A percentile compares a stretch with the other conserved stretches of the same genome.
Evolutionary conservation across 2,113 vertebrate genomes (phyloP).

Genomic region (Solenodon paradoxus): DNA sequence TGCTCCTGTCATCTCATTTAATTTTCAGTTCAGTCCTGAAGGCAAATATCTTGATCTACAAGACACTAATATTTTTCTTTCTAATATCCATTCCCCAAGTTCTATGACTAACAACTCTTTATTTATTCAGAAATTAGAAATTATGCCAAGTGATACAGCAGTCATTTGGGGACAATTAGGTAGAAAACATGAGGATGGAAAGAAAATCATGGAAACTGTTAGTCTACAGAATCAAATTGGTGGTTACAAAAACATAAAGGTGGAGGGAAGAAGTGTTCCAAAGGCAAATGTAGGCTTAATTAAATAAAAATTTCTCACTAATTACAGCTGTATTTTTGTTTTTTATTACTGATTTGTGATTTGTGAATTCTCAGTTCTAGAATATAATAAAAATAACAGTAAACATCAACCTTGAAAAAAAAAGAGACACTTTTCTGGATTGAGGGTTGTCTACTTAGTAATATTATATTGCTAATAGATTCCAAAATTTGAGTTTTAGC

Average conservation of each 20-base stretch:
- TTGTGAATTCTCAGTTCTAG: neutral
- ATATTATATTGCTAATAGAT: neutral
- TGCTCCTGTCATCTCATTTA: neutral
- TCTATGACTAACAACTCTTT: too few relatives aligned
- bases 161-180: neutral
- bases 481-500: neutral
- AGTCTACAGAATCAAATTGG: too few relatives aligned
- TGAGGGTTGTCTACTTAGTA: neutral
- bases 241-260: too few relatives aligned
- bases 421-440: neutral
- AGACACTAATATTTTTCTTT: neutral
- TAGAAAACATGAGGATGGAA: neutral
- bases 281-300: neutral
- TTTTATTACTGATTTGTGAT: neutral
- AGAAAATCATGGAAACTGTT: too few relatives aligned
- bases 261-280: too few relatives aligned
- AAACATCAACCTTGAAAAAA: neutral
- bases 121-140: neutral
- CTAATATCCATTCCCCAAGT: neutral
- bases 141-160: neutral
- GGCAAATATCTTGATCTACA: neutral
- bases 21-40: neutral
- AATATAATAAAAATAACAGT: neutral
- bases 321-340: neutral
- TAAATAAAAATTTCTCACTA: neutral